Evolutionary conservation across 2,888 invertebrate genomes (phyloP).

Genomic region (Horisme vitalbata): DNA sequence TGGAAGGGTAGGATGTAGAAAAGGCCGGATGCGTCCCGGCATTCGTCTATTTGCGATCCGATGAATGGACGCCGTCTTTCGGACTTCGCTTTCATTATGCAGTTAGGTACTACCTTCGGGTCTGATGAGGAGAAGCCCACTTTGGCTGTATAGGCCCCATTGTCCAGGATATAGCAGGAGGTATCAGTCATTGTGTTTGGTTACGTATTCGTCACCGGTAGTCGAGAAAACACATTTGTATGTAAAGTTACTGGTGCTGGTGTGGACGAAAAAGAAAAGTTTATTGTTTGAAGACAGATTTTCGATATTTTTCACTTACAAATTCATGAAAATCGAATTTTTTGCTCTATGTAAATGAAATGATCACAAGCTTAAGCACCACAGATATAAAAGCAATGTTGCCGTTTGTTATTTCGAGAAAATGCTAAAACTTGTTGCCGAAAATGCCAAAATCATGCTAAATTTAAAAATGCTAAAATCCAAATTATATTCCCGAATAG

Average conservation of each 20-base stretch:
- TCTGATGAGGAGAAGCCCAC: conserved; percentile 89
- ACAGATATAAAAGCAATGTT: no score
- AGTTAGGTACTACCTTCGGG: conserved; percentile 93
- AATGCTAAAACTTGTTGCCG: no score
- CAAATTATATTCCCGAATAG: no score
- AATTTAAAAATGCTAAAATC: no score
- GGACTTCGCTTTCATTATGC: conserved; percentile 98
- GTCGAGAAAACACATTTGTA: background rate
- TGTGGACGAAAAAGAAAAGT: no score
- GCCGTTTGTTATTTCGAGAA: no score
- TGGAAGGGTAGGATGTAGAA: conserved; percentile 97
- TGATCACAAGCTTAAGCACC: no score
- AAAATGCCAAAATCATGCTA: no score
- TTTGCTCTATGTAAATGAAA: no score
- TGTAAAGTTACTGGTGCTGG: background rate
- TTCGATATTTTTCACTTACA: background rate
- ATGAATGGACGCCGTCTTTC: conserved; percentile 97
- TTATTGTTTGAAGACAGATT: background rate
- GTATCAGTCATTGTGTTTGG: conserved; percentile 60
- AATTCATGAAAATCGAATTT: no score
- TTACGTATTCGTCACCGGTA: conserved; percentile 43
- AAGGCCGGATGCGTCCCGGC: conserved; percentile 96
- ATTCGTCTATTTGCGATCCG: conserved; percentile 96
- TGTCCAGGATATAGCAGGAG: conserved; percentile 89
- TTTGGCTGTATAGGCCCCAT: conserved; percentile 94